Base-by-base conservation (phyloP, 1,140 invertebrate genomes). In the Neoseiulus cucumeris region DNA sequence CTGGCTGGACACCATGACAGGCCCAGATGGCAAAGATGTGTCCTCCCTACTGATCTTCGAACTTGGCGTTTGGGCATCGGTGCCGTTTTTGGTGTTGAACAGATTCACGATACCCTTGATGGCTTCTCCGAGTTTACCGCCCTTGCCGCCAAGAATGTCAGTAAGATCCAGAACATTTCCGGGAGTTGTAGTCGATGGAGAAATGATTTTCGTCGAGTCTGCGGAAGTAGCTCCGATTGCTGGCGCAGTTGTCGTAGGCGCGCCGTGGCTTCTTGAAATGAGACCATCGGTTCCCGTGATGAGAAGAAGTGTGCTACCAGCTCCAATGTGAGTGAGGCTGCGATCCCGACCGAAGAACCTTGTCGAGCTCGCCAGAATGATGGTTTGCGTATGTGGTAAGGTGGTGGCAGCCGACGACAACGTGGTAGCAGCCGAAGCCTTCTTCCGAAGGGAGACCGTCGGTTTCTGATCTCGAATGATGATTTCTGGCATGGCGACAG, bases 101-200 rank as follows among this genome's bases (percentile, higher is more conserved):
- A 72, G 64, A 18, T 72, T 69, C 0, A 72, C 70, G 47, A 72
- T 72, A 64, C 70, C 72, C 64, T 72, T 72, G 17, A 72, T 72
- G 6, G 72, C 69, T 64, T 69, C 70, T 18, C 71, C 71, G 18
- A 72, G 44, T 55, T 71, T 71, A 42, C 71, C 65, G n/a, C 29
- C 65, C 70, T 70, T 71, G 18, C 69, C 70, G 18, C 68, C 69
- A 5, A 72, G 47, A 39, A 72, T 64, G 66, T 72, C 72, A 25
- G 69, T 70, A 2, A 72, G 64, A 44, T 72, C 71, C 33, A 72
- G 71, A 20, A 72, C 69, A 6, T 70, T 51, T 41, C 71, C 71
- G n/a, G 71, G 70, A 66, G 72, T 68, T 14, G 71, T 71, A 44
- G 66, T 65, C 22, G 39, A 33, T 7, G 29, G 41, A 4, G n/a